Conservation (phyloP, 2,797 vertebrate species). For the Molossus molossus region DNA sequence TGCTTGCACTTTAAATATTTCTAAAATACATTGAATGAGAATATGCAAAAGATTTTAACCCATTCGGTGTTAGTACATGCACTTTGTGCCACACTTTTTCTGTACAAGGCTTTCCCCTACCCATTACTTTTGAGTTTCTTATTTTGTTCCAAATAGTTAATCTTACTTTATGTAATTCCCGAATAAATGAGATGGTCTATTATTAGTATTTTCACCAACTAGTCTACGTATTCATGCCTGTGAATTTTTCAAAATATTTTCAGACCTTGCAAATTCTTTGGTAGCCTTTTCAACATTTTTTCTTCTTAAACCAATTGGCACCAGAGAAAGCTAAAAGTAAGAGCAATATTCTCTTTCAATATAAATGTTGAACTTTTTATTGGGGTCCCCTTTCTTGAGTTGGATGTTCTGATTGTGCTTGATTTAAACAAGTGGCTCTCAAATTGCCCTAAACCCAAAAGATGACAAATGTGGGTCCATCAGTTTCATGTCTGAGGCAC, state of each 20-base stretch:
- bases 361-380: background rate
- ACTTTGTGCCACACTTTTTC: background rate
- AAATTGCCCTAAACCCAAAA: slow-evolving; percentile 11
- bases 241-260: slow-evolving; percentile 56
- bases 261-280: slow-evolving; percentile 36
- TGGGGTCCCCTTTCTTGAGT: slow-evolving; percentile 47
- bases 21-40: slow-evolving; percentile 7
- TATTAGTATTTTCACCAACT: slow-evolving; percentile 16
- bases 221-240: background rate
- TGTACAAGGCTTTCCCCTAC: background rate
- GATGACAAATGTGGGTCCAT: slow-evolving; percentile 47
- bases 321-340: slow-evolving; percentile 34
- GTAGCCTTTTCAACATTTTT: background rate
- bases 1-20: slow-evolving; percentile 36
- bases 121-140: background rate
- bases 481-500: slow-evolving; percentile 56
- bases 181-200: background rate
- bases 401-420: slow-evolving; percentile 20
- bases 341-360: background rate
- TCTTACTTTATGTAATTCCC: background rate
- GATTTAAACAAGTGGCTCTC: slow-evolving; percentile 55
- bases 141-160: slow-evolving; percentile 41
- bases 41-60: background rate
- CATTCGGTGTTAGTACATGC: background rate
- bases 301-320: slow-evolving; percentile 22